Evolutionary conservation across 1,140 invertebrate genomes (phyloP).

Genomic region (Gryllus bimaculatus): DNA sequence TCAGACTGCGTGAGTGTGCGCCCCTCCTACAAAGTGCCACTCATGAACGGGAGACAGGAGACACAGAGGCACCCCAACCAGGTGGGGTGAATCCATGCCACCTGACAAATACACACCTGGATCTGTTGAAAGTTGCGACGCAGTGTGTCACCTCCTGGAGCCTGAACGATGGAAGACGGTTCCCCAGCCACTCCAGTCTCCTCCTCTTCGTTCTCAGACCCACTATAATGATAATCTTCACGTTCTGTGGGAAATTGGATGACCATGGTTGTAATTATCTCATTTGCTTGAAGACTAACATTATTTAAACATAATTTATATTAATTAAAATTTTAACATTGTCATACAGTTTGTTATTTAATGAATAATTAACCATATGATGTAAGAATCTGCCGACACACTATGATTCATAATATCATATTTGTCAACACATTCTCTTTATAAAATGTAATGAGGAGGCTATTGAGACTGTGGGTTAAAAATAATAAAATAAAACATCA

Average conservation of each 20-base stretch:
- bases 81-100: not conserved
- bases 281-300: no score
- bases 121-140: constrained; percentile 96
- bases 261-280: no score
- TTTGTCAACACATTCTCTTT: no score
- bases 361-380: no score
- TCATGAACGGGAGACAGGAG: constrained; percentile 6
- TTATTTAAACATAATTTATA: no score
- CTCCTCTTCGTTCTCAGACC: constrained; percentile 83
- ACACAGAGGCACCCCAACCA: not conserved
- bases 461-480: no score
- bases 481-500: no score
- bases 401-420: no score
- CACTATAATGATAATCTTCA: constrained; percentile 68
- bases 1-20: constrained; percentile 45
- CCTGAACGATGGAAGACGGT: constrained; percentile 81
- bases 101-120: constrained; percentile 42
- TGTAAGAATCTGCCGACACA: no score
- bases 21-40: constrained; percentile 46
- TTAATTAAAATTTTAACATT: no score
- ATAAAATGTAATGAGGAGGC: no score
- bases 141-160: constrained; percentile 79
- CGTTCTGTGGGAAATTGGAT: constrained; percentile 27
- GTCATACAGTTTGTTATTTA: no score
- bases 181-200: constrained; percentile 74